These are phyloP conservation scores for Mustelus asterias DNA, from an alignment of 2,113 vertebrate genomes.

Conservation along the genomic window DNA sequence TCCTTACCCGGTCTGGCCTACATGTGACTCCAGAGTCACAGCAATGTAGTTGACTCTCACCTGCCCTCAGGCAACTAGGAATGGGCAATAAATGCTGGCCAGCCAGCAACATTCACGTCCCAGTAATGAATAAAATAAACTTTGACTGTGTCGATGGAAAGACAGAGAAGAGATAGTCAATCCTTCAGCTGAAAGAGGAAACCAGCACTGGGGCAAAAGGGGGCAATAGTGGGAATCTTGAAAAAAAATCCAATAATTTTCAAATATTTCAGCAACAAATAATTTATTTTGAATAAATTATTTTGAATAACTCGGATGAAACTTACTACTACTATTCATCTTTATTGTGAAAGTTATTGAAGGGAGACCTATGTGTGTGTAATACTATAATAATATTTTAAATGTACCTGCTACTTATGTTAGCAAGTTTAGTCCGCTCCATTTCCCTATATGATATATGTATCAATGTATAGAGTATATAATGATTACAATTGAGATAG, in stretches of 20 bases:
- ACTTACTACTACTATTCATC: neutral
- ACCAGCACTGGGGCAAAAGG: neutral
- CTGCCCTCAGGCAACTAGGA: too few relatives aligned
- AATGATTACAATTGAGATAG: slow-evolving; percentile 24
- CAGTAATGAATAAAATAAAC: too few relatives aligned
- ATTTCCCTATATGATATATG: neutral
- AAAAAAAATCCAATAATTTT: neutral
- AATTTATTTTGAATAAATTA: too few relatives aligned
- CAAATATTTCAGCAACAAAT: neutral
- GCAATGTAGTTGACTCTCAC: too few relatives aligned
- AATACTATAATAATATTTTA: neutral
- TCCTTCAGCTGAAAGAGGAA: neutral
- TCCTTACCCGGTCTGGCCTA: too few relatives aligned
- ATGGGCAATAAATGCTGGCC: too few relatives aligned
- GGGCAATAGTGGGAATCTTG: neutral
- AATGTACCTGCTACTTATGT: neutral
- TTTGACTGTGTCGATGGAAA: neutral
- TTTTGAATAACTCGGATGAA: neutral
- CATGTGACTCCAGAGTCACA: too few relatives aligned
- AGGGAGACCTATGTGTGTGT: neutral
- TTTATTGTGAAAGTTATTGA: neutral
- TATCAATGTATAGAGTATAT: neutral
- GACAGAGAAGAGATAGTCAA: neutral
- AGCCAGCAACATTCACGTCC: too few relatives aligned
- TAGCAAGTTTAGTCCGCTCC: neutral